A percentile compares a stretch with the other conserved stretches of the same genome.
Evolutionary conservation across 2,113 vertebrate species (phyloP).

Genomic region (Scytalopus superciliaris): DNA sequence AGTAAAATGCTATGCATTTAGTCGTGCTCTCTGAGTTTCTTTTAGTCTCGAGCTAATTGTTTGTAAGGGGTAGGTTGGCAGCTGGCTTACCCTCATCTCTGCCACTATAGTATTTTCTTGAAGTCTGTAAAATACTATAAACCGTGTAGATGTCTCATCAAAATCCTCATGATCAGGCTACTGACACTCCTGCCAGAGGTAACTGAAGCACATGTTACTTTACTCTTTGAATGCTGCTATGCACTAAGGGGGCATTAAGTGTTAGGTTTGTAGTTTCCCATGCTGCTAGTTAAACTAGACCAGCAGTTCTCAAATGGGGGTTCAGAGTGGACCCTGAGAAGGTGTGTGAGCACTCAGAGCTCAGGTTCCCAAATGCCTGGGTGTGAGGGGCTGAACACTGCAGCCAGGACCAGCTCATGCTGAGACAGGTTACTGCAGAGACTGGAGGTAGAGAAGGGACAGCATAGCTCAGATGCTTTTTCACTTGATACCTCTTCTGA

Average conservation of each 20-base stretch:
- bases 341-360: not conserved
- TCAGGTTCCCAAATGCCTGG: not conserved
- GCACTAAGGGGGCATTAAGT: conserved; percentile 57
- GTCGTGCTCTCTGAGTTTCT: conserved; percentile 64
- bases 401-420: not conserved
- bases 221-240: conserved; percentile 55
- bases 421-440: not conserved
- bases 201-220: conserved; percentile 53
- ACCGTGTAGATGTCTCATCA: not conserved
- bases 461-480: not conserved
- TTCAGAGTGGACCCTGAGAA: not conserved
- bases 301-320: conserved; percentile 52
- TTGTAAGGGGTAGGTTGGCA: conserved; percentile 52
- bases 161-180: conserved; percentile 32
- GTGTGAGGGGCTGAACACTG: not conserved
- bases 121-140: conserved; percentile 38
- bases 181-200: conserved; percentile 28
- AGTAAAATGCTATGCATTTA: conserved; percentile 76
- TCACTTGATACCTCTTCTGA: conserved; percentile 8
- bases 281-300: conserved; percentile 57
- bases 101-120: conserved; percentile 44
- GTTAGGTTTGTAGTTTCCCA: not conserved
- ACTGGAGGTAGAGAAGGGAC: not conserved
- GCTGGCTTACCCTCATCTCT: conserved; percentile 37
- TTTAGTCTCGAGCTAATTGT: conserved; percentile 54